phyloP scores from a whole-genome alignment of 2,888 invertebrate species.

The Stenodera caucasica region DNA sequence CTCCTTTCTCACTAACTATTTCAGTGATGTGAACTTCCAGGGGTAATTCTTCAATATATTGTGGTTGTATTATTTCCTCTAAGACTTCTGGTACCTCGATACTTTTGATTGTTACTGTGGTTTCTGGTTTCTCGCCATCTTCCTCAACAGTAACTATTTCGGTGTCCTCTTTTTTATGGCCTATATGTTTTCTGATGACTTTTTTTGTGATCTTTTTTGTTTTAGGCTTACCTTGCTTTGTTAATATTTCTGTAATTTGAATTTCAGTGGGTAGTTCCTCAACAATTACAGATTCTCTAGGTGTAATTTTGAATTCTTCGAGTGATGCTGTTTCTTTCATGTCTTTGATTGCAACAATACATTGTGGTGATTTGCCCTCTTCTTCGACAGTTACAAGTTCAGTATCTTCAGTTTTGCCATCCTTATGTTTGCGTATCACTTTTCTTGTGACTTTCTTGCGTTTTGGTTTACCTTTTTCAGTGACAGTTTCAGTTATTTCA shows the following conservation, averaged over 20 bases:
- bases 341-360: slow-evolving; percentile 37
- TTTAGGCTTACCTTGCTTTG: slow-evolving; percentile 47
- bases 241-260: slow-evolving; percentile 47
- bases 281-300: slow-evolving; percentile 34
- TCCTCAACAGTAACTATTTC: slow-evolving; percentile 56
- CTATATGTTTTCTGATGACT: slow-evolving; percentile 45
- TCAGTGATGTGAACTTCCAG: slow-evolving; percentile 42
- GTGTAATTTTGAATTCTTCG: slow-evolving; percentile 21
- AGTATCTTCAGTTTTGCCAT: slow-evolving; percentile 46
- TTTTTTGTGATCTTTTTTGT: slow-evolving; percentile 43
- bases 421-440: slow-evolving; percentile 41
- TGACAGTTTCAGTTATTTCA: slow-evolving; percentile 33
- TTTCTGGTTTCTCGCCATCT: slow-evolving; percentile 54
- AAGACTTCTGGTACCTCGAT: slow-evolving; percentile 13
- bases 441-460: slow-evolving; percentile 40
- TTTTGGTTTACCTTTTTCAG: slow-evolving; percentile 34
- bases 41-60: slow-evolving; percentile 43
- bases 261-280: slow-evolving; percentile 47
- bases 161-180: slow-evolving; percentile 49
- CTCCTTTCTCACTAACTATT: slow-evolving; percentile 26
- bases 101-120: slow-evolving; percentile 43
- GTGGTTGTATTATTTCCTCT: slow-evolving; percentile 31
- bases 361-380: slow-evolving; percentile 33
- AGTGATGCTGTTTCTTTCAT: slow-evolving; percentile 33
- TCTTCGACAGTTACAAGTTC: slow-evolving; percentile 37